Conservation (phyloP, 2,113 vertebrate genomes). For the Alligator sinensis region DNA sequence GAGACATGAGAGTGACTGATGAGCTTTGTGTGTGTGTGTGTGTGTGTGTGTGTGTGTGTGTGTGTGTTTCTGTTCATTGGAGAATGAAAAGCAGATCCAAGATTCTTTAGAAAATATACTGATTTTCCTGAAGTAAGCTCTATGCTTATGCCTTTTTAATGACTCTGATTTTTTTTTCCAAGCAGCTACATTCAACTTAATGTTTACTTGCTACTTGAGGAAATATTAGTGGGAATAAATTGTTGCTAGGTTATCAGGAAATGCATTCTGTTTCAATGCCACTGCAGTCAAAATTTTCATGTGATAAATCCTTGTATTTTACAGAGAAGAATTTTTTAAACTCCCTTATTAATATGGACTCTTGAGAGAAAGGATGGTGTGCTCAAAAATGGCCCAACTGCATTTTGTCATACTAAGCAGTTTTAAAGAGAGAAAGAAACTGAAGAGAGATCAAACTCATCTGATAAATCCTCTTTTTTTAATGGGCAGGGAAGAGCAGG, state of each 20-base stretch:
- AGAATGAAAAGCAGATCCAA: conserved; percentile 31
- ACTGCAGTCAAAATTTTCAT: conserved; percentile 12
- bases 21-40: background rate
- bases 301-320: conserved; percentile 34
- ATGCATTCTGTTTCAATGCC: conserved; percentile 29
- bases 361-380: background rate
- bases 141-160: conserved; percentile 45
- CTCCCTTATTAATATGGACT: conserved; percentile 18
- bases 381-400: conserved; percentile 10
- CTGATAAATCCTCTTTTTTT: too few species aligned
- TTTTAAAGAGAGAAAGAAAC: background rate
- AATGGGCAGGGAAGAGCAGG: background rate
- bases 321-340: conserved; percentile 5
- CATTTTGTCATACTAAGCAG: background rate
- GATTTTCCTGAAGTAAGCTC: conserved; percentile 4
- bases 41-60: background rate
- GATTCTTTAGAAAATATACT: background rate
- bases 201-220: conserved; percentile 10
- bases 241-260: conserved; percentile 54
- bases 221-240: conserved; percentile 51
- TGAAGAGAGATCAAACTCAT: too few species aligned
- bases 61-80: background rate
- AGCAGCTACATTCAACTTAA: conserved; percentile 39
- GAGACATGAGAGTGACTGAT: background rate
- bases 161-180: background rate